phyloP scores from a whole-genome alignment of 2,113 vertebrate species.

The Platycercus adscitus region DNA sequence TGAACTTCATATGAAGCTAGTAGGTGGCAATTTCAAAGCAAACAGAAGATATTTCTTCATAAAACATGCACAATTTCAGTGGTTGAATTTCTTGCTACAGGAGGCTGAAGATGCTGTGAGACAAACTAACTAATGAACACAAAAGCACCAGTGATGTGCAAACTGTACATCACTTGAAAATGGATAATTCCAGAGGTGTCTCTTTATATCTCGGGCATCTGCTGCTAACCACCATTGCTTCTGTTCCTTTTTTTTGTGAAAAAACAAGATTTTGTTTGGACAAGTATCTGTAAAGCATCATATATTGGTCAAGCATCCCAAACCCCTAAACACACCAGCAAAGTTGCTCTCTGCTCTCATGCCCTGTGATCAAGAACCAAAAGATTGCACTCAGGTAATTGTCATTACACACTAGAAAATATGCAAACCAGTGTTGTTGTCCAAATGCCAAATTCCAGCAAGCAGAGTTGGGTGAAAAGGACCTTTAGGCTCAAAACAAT shows the following conservation, averaged over 20 bases:
- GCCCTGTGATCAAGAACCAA: rapidly evolving
- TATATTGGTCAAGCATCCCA: background rate
- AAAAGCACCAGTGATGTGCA: background rate
- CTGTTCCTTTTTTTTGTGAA: background rate
- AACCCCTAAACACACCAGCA: background rate
- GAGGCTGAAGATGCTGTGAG: background rate
- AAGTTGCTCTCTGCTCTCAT: background rate
- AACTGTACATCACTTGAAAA: background rate
- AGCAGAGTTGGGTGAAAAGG: background rate
- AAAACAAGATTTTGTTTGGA: background rate
- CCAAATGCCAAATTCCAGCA: background rate
- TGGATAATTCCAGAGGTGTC: background rate
- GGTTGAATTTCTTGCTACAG: background rate
- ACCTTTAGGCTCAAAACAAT: background rate
- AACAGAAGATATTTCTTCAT: background rate
- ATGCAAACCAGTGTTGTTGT: background rate
- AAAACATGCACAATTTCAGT: rapidly evolving
- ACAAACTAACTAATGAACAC: background rate
- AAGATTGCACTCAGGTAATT: background rate
- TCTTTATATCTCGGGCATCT: background rate
- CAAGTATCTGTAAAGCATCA: background rate
- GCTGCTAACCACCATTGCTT: background rate
- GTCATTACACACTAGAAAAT: background rate
- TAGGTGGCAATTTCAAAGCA: background rate
- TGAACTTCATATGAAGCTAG: background rate